Conservation (phyloP, 2,888 invertebrate species). For the Hypercompe scribonia region DNA sequence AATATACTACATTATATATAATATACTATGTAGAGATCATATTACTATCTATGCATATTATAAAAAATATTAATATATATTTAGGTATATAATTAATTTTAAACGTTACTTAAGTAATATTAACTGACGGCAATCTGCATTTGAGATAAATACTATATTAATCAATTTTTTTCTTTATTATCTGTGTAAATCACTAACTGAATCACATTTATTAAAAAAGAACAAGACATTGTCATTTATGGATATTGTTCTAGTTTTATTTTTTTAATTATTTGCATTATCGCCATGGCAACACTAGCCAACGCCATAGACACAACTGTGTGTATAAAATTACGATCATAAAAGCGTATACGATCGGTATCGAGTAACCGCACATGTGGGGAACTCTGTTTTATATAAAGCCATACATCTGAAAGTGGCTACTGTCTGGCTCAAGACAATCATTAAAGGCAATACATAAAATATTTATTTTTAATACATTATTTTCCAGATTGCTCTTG, state of each 20-base stretch:
- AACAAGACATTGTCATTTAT: not conserved
- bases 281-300: not conserved
- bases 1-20: too few species aligned
- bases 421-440: not conserved
- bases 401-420: slow-evolving; percentile 9
- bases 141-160: too few species aligned
- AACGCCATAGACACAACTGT: not conserved
- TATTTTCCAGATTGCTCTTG: not conserved
- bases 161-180: not conserved
- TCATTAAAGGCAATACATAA: not conserved
- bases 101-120: too few species aligned
- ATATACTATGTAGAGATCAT: too few species aligned
- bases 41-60: too few species aligned
- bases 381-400: slow-evolving; percentile 1
- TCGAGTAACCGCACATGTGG: slow-evolving; percentile 33
- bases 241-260: too few species aligned
- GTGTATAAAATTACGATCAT: slow-evolving; percentile 3
- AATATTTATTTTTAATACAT: not conserved
- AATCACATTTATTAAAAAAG: not conserved
- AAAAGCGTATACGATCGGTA: slow-evolving; percentile 19
- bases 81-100: too few species aligned
- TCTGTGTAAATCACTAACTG: not conserved
- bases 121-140: too few species aligned
- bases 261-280: not conserved
- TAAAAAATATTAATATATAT: too few species aligned